Evolutionary conservation across 2,113 vertebrate species (phyloP).

Genomic region (Desmodus rotundus): DNA sequence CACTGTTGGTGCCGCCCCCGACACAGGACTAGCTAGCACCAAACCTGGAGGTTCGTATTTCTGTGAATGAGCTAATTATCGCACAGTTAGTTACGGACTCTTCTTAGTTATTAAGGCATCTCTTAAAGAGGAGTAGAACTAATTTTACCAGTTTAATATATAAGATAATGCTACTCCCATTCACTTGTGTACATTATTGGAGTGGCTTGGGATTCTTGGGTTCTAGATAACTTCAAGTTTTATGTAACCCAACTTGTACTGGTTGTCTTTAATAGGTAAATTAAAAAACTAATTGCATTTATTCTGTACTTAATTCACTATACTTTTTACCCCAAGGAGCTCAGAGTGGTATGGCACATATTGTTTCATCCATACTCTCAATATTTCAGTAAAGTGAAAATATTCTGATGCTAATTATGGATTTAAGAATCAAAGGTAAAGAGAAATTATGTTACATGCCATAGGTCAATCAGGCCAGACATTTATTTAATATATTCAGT

Average conservation of each 20-base stretch:
- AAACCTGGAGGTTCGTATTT: not conserved
- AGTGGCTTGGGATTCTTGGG: not conserved
- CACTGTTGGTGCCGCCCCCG: not conserved
- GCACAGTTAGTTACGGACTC: not conserved
- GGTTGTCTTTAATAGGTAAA: not conserved
- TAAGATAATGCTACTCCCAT: not conserved
- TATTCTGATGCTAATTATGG: constrained; percentile 17
- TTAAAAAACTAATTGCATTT: not conserved
- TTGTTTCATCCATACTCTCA: not conserved
- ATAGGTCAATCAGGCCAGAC: not conserved
- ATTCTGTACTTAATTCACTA: not conserved
- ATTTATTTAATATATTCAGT: not conserved
- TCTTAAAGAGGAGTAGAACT: not conserved
- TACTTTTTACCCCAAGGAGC: not conserved
- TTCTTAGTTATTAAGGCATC: not conserved
- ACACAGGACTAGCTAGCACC: not conserved
- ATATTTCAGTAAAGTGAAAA: not conserved
- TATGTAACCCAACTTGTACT: not conserved
- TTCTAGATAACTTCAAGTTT: not conserved
- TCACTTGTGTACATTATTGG: not conserved
- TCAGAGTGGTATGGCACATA: not conserved
- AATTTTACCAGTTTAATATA: not conserved
- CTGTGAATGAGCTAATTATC: not conserved
- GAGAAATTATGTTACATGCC: not conserved
- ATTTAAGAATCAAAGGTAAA: not conserved